These are phyloP conservation scores for Cerastoderma edule DNA, from an alignment of 2,888 invertebrate species.

Conservation along the genomic window DNA sequence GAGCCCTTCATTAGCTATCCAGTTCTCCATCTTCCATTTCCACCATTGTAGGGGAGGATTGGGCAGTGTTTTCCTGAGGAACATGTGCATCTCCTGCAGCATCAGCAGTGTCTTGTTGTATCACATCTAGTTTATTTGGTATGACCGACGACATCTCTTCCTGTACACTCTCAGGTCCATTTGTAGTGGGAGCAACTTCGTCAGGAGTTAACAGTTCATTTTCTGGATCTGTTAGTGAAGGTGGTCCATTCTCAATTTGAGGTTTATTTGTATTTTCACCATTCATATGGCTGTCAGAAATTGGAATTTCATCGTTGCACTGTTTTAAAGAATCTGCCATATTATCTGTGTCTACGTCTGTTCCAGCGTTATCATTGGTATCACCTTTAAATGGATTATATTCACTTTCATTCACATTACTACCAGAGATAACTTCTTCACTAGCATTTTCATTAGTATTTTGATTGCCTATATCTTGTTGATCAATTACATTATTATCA, in stretches of 20 bases:
- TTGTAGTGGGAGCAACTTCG: slow-evolving; percentile 7
- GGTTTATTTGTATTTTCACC: slow-evolving; percentile 31
- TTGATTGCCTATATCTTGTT: slow-evolving; percentile 2
- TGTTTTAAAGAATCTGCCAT: not conserved
- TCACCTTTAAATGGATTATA: slow-evolving; percentile 4
- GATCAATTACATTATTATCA: not conserved
- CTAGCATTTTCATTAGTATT: slow-evolving; percentile 17
- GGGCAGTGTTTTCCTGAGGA: slow-evolving; percentile 10
- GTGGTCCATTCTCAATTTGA: slow-evolving; percentile 1
- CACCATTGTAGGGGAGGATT: slow-evolving; percentile 3
- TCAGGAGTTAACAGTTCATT: not conserved
- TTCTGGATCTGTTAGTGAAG: slow-evolving; percentile 1
- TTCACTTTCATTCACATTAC: slow-evolving; percentile 1
- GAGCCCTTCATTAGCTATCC: slow-evolving; percentile 50
- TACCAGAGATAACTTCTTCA: not conserved
- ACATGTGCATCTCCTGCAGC: slow-evolving; percentile 27
- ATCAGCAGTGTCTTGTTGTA: slow-evolving; percentile 20
- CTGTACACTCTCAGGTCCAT: slow-evolving; percentile 32
- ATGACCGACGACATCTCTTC: not conserved
- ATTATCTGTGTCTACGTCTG: not conserved
- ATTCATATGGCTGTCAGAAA: slow-evolving; percentile 18
- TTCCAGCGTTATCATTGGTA: not conserved
- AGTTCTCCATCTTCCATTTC: slow-evolving; percentile 69
- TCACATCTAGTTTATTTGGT: slow-evolving; percentile 23
- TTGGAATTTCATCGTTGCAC: not conserved